Evolutionary conservation across 2,888 invertebrate genomes (phyloP).

Genomic region (Ptilodon capucinus): DNA sequence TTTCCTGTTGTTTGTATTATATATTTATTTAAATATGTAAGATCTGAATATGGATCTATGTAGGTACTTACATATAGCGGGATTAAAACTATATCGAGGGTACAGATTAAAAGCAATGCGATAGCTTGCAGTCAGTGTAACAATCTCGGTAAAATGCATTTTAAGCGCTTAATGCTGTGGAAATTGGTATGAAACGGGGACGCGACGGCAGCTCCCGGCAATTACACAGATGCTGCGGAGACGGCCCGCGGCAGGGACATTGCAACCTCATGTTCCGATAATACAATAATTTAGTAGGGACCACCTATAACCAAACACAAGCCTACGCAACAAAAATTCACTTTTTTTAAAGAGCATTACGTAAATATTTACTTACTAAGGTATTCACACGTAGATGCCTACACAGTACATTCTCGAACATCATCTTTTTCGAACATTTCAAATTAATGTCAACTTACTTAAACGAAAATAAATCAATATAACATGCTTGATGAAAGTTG

Average conservation of each 20-base stretch:
- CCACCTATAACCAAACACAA: too few species aligned
- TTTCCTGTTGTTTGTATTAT: background rate
- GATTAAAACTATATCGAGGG: conserved; percentile 40
- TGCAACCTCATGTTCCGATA: background rate
- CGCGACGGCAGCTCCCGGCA: conserved; percentile 60
- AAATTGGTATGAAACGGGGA: conserved; percentile 66
- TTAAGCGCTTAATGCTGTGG: conserved; percentile 70
- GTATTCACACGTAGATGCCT: too few species aligned
- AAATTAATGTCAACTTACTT: conserved; percentile 1
- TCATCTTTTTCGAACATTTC: background rate
- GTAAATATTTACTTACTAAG: too few species aligned
- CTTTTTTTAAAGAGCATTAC: too few species aligned
- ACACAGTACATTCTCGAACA: too few species aligned
- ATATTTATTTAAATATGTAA: too few species aligned
- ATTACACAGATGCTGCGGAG: conserved; percentile 70
- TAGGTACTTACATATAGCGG: conserved; percentile 3
- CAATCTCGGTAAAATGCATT: conserved; percentile 73
- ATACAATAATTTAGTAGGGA: too few species aligned
- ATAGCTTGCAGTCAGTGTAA: conserved; percentile 56
- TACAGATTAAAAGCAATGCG: conserved; percentile 52
- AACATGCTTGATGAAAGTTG: conserved; percentile 23
- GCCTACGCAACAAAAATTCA: background rate
- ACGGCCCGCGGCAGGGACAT: conserved; percentile 15
- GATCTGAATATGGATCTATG: background rate
- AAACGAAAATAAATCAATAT: conserved; percentile 17